These are phyloP conservation scores for Hirtodrosophila confusa DNA, from an alignment of 2,888 invertebrate species.

Conservation along the genomic window DNA sequence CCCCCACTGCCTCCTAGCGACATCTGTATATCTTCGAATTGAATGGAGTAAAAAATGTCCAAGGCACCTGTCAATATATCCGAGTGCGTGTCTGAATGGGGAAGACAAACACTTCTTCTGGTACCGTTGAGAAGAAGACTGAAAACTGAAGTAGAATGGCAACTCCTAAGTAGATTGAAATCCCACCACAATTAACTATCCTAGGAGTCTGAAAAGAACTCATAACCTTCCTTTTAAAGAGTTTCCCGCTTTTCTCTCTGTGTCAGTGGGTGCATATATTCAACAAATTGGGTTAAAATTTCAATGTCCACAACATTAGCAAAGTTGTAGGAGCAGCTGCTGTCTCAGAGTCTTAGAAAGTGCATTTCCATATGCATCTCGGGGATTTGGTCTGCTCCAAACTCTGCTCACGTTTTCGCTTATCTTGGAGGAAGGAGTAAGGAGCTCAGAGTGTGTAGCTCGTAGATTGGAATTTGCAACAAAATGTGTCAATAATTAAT, in stretches of 20 bases:
- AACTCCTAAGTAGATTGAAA: conserved; percentile 19
- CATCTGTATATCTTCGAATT: conserved; percentile 36
- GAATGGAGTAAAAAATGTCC: conserved; percentile 65
- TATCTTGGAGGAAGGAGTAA: conserved; percentile 38
- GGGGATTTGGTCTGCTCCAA: conserved; percentile 35
- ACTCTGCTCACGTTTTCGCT: conserved; percentile 60
- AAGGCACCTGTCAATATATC: conserved; percentile 64
- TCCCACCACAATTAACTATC: conserved; percentile 34
- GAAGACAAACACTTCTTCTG: conserved; percentile 41
- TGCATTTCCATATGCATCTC: conserved; percentile 66
- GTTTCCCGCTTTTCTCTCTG: conserved; percentile 6
- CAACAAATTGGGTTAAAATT: conserved; percentile 59
- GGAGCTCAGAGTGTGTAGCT: conserved; percentile 21
- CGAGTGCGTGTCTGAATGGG: conserved; percentile 34
- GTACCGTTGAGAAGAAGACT: conserved; percentile 50
- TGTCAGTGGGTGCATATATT: conserved; percentile 40
- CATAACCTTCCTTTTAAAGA: neutral
- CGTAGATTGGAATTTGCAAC: conserved; percentile 62
- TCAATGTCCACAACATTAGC: conserved; percentile 56
- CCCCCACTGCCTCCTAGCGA: neutral
- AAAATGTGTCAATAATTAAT: conserved; percentile 84
- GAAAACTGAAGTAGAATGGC: conserved; percentile 9
- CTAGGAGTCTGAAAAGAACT: neutral
- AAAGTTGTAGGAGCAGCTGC: conserved; percentile 37
- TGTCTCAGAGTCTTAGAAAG: conserved; percentile 52